phyloP scores from a whole-genome alignment of 2,888 invertebrate genomes.

The Drosophila mettleri region DNA sequence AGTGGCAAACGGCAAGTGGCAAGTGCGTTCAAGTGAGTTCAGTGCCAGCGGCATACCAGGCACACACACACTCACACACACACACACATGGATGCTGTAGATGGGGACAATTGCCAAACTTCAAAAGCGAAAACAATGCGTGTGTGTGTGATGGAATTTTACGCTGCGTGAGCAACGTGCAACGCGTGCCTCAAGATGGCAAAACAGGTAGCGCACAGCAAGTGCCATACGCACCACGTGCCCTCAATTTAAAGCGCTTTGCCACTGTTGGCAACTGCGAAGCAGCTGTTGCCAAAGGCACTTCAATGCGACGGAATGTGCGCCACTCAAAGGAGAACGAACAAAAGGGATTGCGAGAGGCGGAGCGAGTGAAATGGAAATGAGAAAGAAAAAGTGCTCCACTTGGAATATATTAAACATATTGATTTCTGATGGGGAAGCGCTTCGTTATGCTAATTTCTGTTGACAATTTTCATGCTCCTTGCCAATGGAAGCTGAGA shows the following conservation, averaged over 20 bases:
- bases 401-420: slow-evolving; percentile 27
- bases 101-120: slow-evolving; percentile 27
- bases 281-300: slow-evolving; percentile 59
- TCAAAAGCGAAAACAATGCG: slow-evolving; percentile 49
- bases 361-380: neutral
- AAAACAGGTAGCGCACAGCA: neutral
- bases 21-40: slow-evolving; percentile 42
- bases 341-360: neutral
- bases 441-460: slow-evolving; percentile 70
- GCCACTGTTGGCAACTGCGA: slow-evolving; percentile 22
- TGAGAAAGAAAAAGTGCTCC: neutral
- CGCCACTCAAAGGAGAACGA: slow-evolving; percentile 41
- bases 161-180: slow-evolving; percentile 34
- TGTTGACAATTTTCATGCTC: neutral
- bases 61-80: neutral
- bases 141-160: slow-evolving; percentile 44
- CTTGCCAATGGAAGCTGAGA: neutral
- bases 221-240: slow-evolving; percentile 56
- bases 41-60: slow-evolving; percentile 39
- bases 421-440: slow-evolving; percentile 61
- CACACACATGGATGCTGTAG: neutral
- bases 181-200: slow-evolving; percentile 40
- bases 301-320: slow-evolving; percentile 62
- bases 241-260: slow-evolving; percentile 60
- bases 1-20: slow-evolving; percentile 6